These are phyloP conservation scores for Anagrus nilaparvatae DNA, from an alignment of 1,140 invertebrate genomes.

Conservation along the genomic window DNA sequence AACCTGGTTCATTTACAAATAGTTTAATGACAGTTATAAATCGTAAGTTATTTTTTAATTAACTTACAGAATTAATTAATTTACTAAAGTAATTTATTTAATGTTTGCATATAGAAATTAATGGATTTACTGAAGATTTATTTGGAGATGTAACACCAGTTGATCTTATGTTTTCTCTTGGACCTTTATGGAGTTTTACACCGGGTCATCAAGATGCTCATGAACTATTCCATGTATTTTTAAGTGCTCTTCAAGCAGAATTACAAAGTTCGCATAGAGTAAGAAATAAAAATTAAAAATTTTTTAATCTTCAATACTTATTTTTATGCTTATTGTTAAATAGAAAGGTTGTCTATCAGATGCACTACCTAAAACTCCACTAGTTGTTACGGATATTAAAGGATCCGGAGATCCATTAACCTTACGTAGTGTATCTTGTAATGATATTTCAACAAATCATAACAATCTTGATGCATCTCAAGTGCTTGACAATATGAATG, in stretches of 20 bases:
- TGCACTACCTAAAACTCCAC: conserved; percentile 41
- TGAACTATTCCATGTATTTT: conserved; percentile 78
- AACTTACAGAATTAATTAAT: not conserved
- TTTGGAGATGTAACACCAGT: conserved; percentile 57
- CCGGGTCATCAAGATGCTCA: conserved; percentile 89
- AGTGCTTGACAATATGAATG: conserved; percentile 27
- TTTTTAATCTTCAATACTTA: conserved; percentile 11
- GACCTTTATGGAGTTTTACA: conserved; percentile 71
- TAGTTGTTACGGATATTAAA: conserved; percentile 24
- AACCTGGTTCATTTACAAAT: conserved; percentile 50
- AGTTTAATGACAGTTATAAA: conserved; percentile 55
- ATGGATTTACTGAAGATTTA: conserved; percentile 62
- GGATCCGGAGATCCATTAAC: conserved; percentile 25
- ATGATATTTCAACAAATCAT: conserved; percentile 31
- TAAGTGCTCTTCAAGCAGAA: conserved; percentile 80
- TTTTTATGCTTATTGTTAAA: conserved; percentile 17
- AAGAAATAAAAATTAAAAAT: conserved; percentile 22
- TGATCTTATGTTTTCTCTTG: conserved; percentile 65
- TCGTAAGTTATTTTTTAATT: conserved; percentile 44
- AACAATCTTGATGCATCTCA: conserved; percentile 16
- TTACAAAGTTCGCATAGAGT: conserved; percentile 50
- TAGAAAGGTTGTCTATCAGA: conserved; percentile 61
- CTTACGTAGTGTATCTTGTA: conserved; percentile 37
- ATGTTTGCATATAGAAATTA: conserved; percentile 49
- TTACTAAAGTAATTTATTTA: not conserved